Conservation (phyloP, 2,888 invertebrate genomes). For the Liopterus haemorrhoidalis region DNA sequence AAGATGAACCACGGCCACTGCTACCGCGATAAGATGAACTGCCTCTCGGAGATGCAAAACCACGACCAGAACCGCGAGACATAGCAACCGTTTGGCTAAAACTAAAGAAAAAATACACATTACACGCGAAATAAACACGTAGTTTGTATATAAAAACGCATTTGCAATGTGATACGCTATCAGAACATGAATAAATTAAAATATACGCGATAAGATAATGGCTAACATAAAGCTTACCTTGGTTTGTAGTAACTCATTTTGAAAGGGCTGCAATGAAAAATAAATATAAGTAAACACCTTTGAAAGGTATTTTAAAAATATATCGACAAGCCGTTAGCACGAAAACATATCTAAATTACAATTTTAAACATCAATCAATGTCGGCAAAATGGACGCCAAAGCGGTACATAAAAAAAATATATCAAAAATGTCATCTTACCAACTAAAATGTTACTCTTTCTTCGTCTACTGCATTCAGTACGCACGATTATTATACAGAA, state of each 20-base stretch:
- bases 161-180: not conserved
- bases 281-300: conserved; percentile 13
- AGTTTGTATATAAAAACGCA: not conserved
- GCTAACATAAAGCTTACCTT: conserved; percentile 36
- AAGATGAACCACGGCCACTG: conserved; percentile 36
- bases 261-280: conserved; percentile 38
- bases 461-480: too few relatives aligned
- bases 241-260: conserved; percentile 42
- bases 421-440: too few relatives aligned
- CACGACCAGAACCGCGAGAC: conserved; percentile 36
- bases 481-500: too few relatives aligned
- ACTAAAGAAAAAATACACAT: conserved; percentile 27
- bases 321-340: too few relatives aligned
- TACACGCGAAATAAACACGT: not conserved
- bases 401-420: too few relatives aligned
- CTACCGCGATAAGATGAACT: conserved; percentile 36
- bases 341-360: too few relatives aligned
- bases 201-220: conserved; percentile 7
- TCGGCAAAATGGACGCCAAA: too few relatives aligned
- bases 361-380: too few relatives aligned
- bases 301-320: conserved; percentile 1
- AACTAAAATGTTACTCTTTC: too few relatives aligned
- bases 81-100: conserved; percentile 39
- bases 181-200: not conserved
- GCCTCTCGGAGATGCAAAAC: conserved; percentile 35